A percentile compares a stretch with the other conserved stretches of the same genome.
Conservation (phyloP, 2,797 vertebrate genomes). For the Zalophus californianus region DNA sequence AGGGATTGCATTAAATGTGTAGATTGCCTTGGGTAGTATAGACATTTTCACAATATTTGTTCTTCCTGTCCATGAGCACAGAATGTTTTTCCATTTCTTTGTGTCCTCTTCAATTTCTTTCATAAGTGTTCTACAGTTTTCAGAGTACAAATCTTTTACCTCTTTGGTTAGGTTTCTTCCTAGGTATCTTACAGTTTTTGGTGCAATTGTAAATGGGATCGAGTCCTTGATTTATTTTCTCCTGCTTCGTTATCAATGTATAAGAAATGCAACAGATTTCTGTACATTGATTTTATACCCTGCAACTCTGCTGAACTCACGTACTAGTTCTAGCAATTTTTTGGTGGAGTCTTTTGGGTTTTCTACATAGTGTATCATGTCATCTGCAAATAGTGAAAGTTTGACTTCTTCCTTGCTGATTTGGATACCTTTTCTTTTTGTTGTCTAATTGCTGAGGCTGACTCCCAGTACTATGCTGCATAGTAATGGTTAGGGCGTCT, state of each 20-base stretch:
- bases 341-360: not conserved
- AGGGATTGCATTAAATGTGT: not conserved
- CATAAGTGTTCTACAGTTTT: not conserved
- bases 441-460: too few relatives aligned
- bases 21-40: not conserved
- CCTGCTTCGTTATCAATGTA: not conserved
- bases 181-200: not conserved
- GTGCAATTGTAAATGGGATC: not conserved
- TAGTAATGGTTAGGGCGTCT: too few relatives aligned
- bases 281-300: not conserved
- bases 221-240: not conserved
- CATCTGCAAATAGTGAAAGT: too few relatives aligned
- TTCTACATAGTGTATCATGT: not conserved
- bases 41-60: not conserved
- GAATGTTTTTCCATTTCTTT: not conserved
- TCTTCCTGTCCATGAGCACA: not conserved
- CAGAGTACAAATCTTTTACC: not conserved
- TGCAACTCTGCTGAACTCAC: not conserved
- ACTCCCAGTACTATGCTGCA: too few relatives aligned
- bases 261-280: not conserved
- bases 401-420: too few relatives aligned
- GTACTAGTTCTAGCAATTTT: not conserved
- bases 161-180: not conserved
- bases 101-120: not conserved
- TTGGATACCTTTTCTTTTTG: too few relatives aligned